These are phyloP conservation scores for Malurus melanocephalus DNA, from an alignment of 2,113 vertebrate species.

Conservation along the genomic window DNA sequence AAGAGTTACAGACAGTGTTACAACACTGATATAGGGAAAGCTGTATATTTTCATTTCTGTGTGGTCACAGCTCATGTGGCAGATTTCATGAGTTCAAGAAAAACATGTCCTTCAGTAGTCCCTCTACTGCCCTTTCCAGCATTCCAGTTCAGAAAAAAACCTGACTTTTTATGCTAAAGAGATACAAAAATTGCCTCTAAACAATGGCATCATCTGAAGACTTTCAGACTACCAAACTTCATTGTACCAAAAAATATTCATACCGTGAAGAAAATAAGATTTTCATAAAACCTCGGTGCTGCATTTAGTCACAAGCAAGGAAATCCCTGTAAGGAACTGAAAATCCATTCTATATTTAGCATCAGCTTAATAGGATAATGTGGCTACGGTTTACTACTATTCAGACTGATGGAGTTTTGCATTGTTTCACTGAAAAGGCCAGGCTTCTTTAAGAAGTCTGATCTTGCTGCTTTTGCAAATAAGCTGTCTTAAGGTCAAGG, in stretches of 20 bases:
- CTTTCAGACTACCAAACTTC: neutral
- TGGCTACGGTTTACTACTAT: neutral
- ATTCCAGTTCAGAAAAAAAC: neutral
- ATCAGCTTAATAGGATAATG: slow-evolving; percentile 24
- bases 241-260: neutral
- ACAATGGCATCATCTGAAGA: neutral
- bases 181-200: neutral
- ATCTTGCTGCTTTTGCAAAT: slow-evolving; percentile 1
- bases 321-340: slow-evolving; percentile 18
- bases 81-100: neutral
- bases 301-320: slow-evolving; percentile 17
- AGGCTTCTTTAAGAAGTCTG: neutral
- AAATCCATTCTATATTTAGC: slow-evolving; percentile 52
- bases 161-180: neutral
- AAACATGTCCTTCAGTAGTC: neutral
- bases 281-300: neutral
- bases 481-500: neutral
- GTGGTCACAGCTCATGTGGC: fast-evolving
- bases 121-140: neutral
- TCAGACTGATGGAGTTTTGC: neutral
- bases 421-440: neutral
- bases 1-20: neutral
- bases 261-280: neutral
- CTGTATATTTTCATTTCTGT: neutral
- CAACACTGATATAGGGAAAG: neutral